Conservation (phyloP, 1,140 invertebrate genomes). For the Drosophila suzukii region DNA sequence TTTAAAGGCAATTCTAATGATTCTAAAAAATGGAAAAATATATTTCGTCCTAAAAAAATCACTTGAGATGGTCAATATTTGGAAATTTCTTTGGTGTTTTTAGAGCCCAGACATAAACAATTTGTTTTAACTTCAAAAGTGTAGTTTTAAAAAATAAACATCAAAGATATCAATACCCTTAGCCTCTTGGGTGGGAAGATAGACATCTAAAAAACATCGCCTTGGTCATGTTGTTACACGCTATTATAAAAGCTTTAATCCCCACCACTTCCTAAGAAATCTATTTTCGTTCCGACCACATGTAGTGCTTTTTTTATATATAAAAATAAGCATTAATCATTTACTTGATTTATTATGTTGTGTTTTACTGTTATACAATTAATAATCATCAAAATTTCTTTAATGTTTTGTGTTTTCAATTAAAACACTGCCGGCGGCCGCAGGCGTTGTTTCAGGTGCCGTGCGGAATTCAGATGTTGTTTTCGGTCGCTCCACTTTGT, state of each 20-base stretch:
- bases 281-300: conserved; percentile 12
- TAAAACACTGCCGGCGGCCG: conserved; percentile 63
- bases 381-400: conserved; percentile 80
- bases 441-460: conserved; percentile 40
- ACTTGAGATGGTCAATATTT: too few species aligned
- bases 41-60: too few species aligned
- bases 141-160: too few species aligned
- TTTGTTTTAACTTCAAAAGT: too few species aligned
- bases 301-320: conserved; percentile 51
- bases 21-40: too few species aligned
- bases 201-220: too few species aligned
- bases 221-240: too few species aligned
- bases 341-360: conserved; percentile 81
- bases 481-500: conserved; percentile 37
- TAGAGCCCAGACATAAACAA: too few species aligned
- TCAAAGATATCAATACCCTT: too few species aligned
- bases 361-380: conserved; percentile 77
- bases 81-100: too few species aligned
- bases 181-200: background rate
- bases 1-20: too few species aligned
- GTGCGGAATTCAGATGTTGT: conserved; percentile 23
- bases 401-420: conserved; percentile 62
- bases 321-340: conserved; percentile 74
- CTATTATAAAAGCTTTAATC: background rate
- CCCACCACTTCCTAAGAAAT: background rate